Evolutionary conservation across 2,888 invertebrate genomes (phyloP), one percentile per base, ranked within the genome.

Genomic region (Synanthedon tipuliformis): DNA sequence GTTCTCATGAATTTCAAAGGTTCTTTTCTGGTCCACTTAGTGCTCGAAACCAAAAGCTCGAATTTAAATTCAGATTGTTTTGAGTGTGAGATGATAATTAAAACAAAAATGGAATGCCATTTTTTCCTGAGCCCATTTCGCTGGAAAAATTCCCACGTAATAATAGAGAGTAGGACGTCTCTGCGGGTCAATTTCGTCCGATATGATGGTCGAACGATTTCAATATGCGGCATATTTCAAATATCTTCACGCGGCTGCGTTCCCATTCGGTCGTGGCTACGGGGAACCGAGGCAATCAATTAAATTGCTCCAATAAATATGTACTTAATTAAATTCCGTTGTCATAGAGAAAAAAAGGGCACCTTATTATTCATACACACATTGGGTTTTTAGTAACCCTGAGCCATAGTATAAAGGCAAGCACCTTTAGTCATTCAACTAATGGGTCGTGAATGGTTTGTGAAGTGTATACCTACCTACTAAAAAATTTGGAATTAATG

Each of bases 201-300:
- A 75, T 78, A 78, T 75, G 75, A 76, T 72, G 74, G 73, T 70
- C 72, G 62, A 66, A 70, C 75, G 73, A 81, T 79, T 82, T 82
- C 78, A 85, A 84, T 85, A 84, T 81, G 78, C 78, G 63, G 79
- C 81, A 75, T 80, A 71, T 74, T 82, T 83, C 71, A 80, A 83
- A 85, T 83, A 81, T 65, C 79, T 79, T 56, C 61, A 62, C 59
- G 68, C 66, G 68, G 66, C 63, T 67, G 71, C 75, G 73, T 73
- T 71, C 75, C 70, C 68, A 57, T 56, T 56, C 63, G 64, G 64
- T 64, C 66, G 61, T 59, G 60, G 61, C 65, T 64, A 62, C 63
- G 60, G 59, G 63, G 64, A 66, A 68, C 66, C 65, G 63, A 60
- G 65, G 71, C 69, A 75, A 77, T 76, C 78, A 78, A 77, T 76